Evolutionary conservation across 2,797 vertebrate genomes (phyloP).

Genomic region (Ciconia nigra): DNA sequence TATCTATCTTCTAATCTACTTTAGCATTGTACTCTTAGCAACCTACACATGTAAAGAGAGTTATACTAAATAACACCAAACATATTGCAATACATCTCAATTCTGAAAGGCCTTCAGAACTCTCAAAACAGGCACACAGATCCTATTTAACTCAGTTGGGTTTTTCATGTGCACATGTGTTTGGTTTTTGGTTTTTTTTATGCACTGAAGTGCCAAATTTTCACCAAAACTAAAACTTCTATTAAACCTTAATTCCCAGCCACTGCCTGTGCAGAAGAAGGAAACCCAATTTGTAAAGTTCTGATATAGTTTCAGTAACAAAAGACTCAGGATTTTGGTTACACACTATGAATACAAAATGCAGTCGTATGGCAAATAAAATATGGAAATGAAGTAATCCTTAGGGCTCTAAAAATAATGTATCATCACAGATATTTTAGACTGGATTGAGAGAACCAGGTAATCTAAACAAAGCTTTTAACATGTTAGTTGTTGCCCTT

Average conservation of each 20-base stretch:
- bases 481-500: neutral
- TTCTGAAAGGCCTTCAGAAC: neutral
- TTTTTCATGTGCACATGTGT: neutral
- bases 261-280: neutral
- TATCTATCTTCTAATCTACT: neutral
- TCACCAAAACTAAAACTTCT: neutral
- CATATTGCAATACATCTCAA: neutral
- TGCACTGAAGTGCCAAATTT: neutral
- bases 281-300: neutral
- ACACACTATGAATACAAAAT: neutral
- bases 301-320: neutral
- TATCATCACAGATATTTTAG: neutral
- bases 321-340: neutral
- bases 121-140: neutral
- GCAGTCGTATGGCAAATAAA: neutral
- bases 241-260: neutral
- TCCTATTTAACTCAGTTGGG: neutral
- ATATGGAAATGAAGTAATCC: neutral
- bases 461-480: neutral
- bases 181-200: neutral
- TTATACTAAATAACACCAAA: neutral
- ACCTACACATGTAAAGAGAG: neutral
- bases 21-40: neutral
- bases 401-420: neutral
- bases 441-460: neutral